These are phyloP conservation scores for Coryphaenoides rupestris DNA, from an alignment of 2,113 vertebrate species.

Conservation along the genomic window DNA sequence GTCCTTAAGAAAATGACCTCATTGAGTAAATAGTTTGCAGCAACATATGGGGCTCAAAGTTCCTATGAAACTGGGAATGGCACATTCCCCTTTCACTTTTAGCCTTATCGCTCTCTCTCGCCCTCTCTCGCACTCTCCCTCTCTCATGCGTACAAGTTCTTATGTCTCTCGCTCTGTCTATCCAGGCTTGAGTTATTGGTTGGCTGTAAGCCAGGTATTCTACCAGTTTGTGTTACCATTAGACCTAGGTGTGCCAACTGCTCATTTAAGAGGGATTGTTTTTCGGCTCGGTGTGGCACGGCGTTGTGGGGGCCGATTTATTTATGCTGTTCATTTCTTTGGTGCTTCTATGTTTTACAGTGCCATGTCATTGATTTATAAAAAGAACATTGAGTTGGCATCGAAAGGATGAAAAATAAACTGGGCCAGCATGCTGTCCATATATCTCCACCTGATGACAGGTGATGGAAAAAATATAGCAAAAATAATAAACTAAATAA, in stretches of 20 bases:
- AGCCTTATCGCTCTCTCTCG: conserved; percentile 48
- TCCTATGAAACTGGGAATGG: conserved; percentile 35
- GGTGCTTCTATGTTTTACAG: conserved; percentile 13
- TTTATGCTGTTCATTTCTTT: neutral
- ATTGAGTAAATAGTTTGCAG: conserved; percentile 65
- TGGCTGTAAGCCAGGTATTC: too few relatives aligned
- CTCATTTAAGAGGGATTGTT: conserved; percentile 25
- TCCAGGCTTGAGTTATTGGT: too few relatives aligned
- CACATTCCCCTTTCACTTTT: conserved; percentile 55
- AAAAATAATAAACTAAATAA: too few relatives aligned
- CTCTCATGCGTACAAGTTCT: too few relatives aligned
- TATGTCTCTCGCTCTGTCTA: too few relatives aligned
- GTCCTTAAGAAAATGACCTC: conserved; percentile 63
- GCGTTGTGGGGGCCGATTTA: conserved; percentile 43
- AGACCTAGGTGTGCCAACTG: too few relatives aligned
- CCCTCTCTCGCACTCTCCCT: conserved; percentile 20
- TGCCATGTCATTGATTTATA: conserved; percentile 18
- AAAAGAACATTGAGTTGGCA: too few relatives aligned
- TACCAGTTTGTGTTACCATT: too few relatives aligned
- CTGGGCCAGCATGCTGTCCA: too few relatives aligned
- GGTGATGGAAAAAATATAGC: too few relatives aligned
- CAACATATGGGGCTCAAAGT: conserved; percentile 57
- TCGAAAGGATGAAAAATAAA: too few relatives aligned
- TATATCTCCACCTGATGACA: too few relatives aligned
- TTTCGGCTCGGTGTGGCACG: conserved; percentile 20